Evolutionary conservation across 2,888 invertebrate genomes (phyloP).

Genomic region (Erebia palarica): DNA sequence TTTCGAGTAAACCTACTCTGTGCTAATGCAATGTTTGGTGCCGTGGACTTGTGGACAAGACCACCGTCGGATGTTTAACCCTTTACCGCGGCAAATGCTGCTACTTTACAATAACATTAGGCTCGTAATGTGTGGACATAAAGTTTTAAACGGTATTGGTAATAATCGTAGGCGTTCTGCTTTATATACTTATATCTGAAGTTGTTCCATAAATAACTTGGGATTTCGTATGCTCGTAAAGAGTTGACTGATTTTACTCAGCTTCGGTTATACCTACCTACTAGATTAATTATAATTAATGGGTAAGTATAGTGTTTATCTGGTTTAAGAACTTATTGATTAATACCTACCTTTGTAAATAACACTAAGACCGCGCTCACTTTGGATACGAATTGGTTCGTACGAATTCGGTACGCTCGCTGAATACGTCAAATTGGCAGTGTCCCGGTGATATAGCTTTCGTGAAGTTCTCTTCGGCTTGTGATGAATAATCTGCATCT

Average conservation of each 20-base stretch:
- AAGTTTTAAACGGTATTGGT: slow-evolving; percentile 45
- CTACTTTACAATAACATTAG: slow-evolving; percentile 62
- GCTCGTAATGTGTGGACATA: slow-evolving; percentile 56
- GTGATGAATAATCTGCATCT: too few relatives aligned
- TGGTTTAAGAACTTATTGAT: too few relatives aligned
- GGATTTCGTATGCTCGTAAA: neutral
- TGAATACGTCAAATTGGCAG: too few relatives aligned
- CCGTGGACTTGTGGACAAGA: slow-evolving; percentile 46
- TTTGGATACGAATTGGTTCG: too few relatives aligned
- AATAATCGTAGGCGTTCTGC: slow-evolving; percentile 41
- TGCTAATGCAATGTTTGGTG: slow-evolving; percentile 50
- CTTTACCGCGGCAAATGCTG: slow-evolving; percentile 48
- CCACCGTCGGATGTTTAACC: slow-evolving; percentile 75
- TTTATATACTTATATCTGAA: slow-evolving; percentile 5
- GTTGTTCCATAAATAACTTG: slow-evolving; percentile 3
- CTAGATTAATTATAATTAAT: too few relatives aligned
- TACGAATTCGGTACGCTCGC: too few relatives aligned
- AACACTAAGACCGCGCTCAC: too few relatives aligned
- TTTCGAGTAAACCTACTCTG: neutral
- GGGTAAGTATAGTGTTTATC: too few relatives aligned
- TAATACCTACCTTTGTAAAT: too few relatives aligned
- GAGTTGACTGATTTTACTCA: neutral
- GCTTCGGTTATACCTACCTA: too few relatives aligned
- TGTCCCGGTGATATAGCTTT: too few relatives aligned
- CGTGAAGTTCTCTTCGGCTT: too few relatives aligned